Evolutionary conservation across 2,797 vertebrate species (phyloP), one percentile per base, ranked within the genome.

Genomic region (Denticeps clupeoides): DNA sequence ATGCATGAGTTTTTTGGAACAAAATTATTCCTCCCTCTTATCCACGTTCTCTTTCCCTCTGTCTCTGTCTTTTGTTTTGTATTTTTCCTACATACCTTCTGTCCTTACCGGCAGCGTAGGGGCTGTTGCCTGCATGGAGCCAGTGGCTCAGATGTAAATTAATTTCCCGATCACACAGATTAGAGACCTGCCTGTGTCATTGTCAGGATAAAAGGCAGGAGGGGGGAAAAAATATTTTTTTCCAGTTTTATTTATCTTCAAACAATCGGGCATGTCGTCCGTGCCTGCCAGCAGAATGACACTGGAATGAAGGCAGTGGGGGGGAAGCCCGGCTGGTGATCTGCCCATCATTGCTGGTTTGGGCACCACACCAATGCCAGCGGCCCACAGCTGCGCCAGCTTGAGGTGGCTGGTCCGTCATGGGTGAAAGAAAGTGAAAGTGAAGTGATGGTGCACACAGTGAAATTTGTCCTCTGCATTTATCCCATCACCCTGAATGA

Each of bases 151-250:
- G 46, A 25, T 45, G 54, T 59, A 51, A 53, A 67, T 62, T 31
- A 49, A 67, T 65, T 56, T 59, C 51, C 57, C 41, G 56, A 55
- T 59, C 3, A 7, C 21, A 40, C 26, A 59, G 60, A 73, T 71
- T 70, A 68, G 62, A 72, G 48, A 60, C 47, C 41, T 32, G 51
- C 58, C 63, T 32, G 42, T 51, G 67, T 63, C 31, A 33, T 22
- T 56, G 41, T 21, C 38, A 28, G 9, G 23, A 24, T 24, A 25
- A 24, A 25, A 8, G 7, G 24, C 2, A 8, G 25, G 7, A 6
- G 2, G 4, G 4, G 8, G n/a, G 16, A 41, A 53, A 8, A 53
- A 58, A 57, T 56, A 24, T 33, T 41, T 55, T 64, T 45, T 43
- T 52, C 10, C 32, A 7, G 41, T 33, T 35, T 49, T 56, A 55